Conservation (phyloP, 2,113 vertebrate species). For the Dromaius novaehollandiae region DNA sequence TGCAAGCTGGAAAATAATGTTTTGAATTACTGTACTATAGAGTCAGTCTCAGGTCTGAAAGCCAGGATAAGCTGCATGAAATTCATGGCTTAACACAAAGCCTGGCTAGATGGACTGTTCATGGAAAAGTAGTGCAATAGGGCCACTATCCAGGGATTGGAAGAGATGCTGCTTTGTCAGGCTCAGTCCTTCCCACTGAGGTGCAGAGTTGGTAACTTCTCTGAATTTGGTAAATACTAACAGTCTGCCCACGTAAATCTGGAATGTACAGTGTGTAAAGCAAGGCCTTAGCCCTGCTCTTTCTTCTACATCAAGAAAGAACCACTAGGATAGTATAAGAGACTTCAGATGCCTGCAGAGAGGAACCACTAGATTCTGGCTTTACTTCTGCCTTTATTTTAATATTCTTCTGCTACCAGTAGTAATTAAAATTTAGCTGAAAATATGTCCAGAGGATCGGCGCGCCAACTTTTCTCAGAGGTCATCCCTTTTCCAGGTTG, state of each 20-base stretch:
- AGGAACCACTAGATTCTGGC: not conserved
- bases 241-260: not conserved
- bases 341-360: not conserved
- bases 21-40: not conserved
- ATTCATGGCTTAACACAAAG: not conserved
- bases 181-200: not conserved
- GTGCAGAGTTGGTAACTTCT: not conserved
- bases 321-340: not conserved
- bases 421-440: not conserved
- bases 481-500: not conserved
- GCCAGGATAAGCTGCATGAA: not conserved
- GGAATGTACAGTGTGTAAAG: not conserved
- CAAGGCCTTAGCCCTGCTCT: not conserved
- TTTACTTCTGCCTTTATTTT: not conserved
- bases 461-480: not conserved
- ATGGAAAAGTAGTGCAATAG: not conserved
- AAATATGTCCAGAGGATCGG: not conserved
- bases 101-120: not conserved
- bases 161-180: not conserved
- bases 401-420: not conserved
- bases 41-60: not conserved
- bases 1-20: not conserved
- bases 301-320: not conserved
- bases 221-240: not conserved
- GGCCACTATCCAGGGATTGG: accelerated